phyloP scores from a whole-genome alignment of 2,113 vertebrate species.

The Zapornia atra region DNA sequence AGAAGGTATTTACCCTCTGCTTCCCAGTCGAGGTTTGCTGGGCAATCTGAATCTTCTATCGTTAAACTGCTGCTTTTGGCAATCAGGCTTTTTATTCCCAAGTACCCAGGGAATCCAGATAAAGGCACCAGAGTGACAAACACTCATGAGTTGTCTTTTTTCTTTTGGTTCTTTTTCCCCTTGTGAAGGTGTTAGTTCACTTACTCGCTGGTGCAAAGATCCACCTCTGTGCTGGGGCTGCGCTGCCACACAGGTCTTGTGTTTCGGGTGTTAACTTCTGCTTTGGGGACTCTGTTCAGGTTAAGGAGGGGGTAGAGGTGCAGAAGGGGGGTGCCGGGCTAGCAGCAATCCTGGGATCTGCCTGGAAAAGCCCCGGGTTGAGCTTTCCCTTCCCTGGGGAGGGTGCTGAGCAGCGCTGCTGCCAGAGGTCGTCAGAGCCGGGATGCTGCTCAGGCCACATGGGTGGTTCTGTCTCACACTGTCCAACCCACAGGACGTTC shows the following conservation, averaged over 20 bases:
- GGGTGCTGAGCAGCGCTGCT: neutral
- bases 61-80: neutral
- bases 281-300: no score
- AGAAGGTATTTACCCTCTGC: neutral
- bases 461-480: accelerated
- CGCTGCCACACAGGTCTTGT: accelerated
- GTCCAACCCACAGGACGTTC: accelerated
- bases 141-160: no score
- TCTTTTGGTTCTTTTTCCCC: no score
- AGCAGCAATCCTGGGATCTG: neutral
- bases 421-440: neutral
- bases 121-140: neutral
- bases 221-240: accelerated
- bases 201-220: neutral
- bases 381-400: neutral
- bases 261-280: accelerated
- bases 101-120: no score
- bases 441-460: accelerated
- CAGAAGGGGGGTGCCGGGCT: neutral
- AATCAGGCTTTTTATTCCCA: neutral
- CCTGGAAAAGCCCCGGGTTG: neutral
- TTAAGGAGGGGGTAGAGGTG: accelerated
- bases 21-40: neutral
- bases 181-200: neutral
- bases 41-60: accelerated